Conservation (phyloP, 2,113 vertebrate genomes). For the Dermatemys mawii region DNA sequence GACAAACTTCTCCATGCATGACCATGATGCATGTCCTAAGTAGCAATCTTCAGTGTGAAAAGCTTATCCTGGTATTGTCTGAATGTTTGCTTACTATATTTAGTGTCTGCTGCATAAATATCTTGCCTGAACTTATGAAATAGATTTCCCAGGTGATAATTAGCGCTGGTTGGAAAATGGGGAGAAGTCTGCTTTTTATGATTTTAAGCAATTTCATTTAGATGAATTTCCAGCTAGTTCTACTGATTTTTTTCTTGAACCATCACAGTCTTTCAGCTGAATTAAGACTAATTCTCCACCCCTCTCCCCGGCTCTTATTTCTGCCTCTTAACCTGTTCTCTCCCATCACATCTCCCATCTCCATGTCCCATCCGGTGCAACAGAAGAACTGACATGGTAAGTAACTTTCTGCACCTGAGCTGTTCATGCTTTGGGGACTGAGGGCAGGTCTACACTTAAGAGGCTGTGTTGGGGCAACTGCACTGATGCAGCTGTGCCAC, state of each 20-base stretch:
- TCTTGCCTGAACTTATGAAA: not conserved
- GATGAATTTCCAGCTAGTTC: not conserved
- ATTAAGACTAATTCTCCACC: not conserved
- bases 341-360: not conserved
- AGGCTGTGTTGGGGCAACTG: not conserved
- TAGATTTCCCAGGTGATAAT: not conserved
- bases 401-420: not conserved
- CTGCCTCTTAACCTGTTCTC: not conserved
- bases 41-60: not conserved
- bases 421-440: not conserved
- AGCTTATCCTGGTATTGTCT: not conserved
- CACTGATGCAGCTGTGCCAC: not conserved
- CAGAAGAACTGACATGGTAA: not conserved
- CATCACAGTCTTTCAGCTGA: not conserved
- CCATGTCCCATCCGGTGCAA: too few relatives aligned
- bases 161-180: not conserved
- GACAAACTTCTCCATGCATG: not conserved
- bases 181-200: not conserved
- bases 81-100: not conserved
- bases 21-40: not conserved
- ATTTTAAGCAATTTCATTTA: not conserved
- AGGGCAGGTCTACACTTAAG: not conserved
- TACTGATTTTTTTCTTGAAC: not conserved
- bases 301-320: not conserved
- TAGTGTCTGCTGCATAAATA: not conserved